Conservation (phyloP, 1,140 invertebrate species). For the Caerostris extrusa region DNA sequence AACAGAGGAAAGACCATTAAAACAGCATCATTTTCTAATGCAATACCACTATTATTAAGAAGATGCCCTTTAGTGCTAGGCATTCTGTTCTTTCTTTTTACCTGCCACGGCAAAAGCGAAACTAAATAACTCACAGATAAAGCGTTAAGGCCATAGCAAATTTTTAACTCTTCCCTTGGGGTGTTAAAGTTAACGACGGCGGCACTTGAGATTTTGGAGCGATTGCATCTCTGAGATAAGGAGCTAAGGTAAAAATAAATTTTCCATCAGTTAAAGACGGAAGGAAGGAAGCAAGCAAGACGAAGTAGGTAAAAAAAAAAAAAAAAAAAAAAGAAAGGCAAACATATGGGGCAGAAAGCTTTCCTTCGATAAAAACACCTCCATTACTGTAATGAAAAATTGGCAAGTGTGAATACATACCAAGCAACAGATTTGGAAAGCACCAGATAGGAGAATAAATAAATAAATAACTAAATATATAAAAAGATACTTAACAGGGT, state of each 20-base stretch:
- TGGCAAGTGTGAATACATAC: slow-evolving; percentile 12
- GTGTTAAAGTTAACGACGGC: slow-evolving; percentile 30
- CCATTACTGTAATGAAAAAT: slow-evolving; percentile 54
- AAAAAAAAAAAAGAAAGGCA: too few species aligned
- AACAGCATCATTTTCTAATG: slow-evolving; percentile 55
- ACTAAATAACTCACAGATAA: slow-evolving; percentile 53
- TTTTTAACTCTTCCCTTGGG: slow-evolving; percentile 37
- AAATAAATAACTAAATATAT: not conserved
- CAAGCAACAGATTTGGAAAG: slow-evolving; percentile 34
- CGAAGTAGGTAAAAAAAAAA: too few species aligned
- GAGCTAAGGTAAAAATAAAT: not conserved
- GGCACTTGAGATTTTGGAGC: not conserved
- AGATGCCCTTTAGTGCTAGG: slow-evolving; percentile 5
- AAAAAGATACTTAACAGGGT: not conserved
- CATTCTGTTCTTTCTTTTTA: slow-evolving; percentile 14
- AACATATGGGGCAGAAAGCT: not conserved
- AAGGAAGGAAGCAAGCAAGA: too few species aligned
- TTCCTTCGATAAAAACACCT: slow-evolving; percentile 33
- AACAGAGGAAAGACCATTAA: slow-evolving; percentile 25
- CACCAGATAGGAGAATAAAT: not conserved
- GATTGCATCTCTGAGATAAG: slow-evolving; percentile 10
- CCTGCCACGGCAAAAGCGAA: not conserved
- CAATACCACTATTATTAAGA: slow-evolving; percentile 46
- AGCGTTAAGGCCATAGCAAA: slow-evolving; percentile 38
- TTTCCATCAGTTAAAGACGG: too few species aligned